Conservation (phyloP, 2,113 vertebrate genomes). For the Plotosus lineatus region DNA sequence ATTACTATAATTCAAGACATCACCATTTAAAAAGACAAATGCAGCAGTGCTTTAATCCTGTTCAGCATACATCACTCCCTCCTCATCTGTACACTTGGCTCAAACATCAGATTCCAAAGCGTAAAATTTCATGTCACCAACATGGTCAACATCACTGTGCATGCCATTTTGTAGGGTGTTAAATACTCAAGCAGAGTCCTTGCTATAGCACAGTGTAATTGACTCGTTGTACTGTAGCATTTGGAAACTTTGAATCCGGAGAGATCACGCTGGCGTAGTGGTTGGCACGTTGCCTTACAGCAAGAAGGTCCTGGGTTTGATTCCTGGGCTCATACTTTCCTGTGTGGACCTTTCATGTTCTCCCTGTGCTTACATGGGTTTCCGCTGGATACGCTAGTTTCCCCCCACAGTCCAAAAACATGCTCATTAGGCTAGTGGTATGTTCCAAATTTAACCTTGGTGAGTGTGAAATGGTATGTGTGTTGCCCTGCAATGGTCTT, state of each 20-base stretch:
- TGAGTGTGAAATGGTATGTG: no score
- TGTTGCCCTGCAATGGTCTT: no score
- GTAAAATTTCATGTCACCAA: background rate
- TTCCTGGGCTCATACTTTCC: no score
- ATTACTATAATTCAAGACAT: background rate
- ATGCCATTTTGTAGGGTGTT: background rate
- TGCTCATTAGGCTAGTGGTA: no score
- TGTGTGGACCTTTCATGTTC: no score
- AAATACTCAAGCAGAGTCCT: background rate
- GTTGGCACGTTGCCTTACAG: no score
- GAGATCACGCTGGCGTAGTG: no score
- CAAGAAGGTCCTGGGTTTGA: no score
- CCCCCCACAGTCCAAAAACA: no score
- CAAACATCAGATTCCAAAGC: slow-evolving; percentile 2
- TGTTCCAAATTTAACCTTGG: no score
- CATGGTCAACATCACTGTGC: background rate
- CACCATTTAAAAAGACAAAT: background rate
- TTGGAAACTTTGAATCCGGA: background rate
- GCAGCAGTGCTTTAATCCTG: background rate
- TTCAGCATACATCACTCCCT: background rate
- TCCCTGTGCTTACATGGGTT: no score
- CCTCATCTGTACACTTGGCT: background rate
- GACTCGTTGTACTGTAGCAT: background rate
- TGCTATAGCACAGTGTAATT: background rate
- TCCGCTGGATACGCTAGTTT: no score